Base-by-base conservation (phyloP, 2,797 vertebrate genomes). In the Furcifer pardalis region DNA sequence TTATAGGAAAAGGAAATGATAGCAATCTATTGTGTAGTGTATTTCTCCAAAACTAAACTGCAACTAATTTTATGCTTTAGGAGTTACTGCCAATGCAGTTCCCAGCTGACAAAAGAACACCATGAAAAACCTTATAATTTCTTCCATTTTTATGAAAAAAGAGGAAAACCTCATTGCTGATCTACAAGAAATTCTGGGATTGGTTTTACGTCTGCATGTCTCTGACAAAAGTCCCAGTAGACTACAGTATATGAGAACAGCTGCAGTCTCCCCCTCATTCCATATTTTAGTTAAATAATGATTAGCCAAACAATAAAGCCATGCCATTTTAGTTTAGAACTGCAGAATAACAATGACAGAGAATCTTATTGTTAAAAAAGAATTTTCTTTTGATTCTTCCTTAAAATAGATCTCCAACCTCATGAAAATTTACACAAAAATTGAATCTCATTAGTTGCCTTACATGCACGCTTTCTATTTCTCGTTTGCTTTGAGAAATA, bases 1-100 rank as follows among this genome's bases (percentile, higher is more conserved):
- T 92, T 88, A 90, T 84, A 86, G 32, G 81, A 94, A 92, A 89
- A 92, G 86, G 91, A 94, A 93, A 71, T 30, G 81, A 77, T 66
- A 65, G 62, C 40, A 66, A 91, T 86, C 91, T 92, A 87, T 42
- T 84, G 62, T 49, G 71, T 84, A 66, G 35, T 66, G 19, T 4
- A n/a, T 35, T 86, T 83, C 37, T 73, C 44, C 35, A 68, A 72
- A 56, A 30, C 65, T 74, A 56, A 56, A 44, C 37, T 46, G 60
- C 73, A 44, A 68, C 30, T 72, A 79, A 78, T 78, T 83, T 40
- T 72, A 77, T 73, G 75, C n/a, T n/a, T 72, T 79, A n/a, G 17
- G 19, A 79, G 17, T 73, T 63, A 72, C 72, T 44, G 63, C 62
- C 68, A 72, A 44, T 37, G n/a, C 76, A 63, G 76, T 56, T 83